These are phyloP conservation scores for Drosophila parvula DNA, from an alignment of 1,140 invertebrate species.

Conservation along the genomic window DNA sequence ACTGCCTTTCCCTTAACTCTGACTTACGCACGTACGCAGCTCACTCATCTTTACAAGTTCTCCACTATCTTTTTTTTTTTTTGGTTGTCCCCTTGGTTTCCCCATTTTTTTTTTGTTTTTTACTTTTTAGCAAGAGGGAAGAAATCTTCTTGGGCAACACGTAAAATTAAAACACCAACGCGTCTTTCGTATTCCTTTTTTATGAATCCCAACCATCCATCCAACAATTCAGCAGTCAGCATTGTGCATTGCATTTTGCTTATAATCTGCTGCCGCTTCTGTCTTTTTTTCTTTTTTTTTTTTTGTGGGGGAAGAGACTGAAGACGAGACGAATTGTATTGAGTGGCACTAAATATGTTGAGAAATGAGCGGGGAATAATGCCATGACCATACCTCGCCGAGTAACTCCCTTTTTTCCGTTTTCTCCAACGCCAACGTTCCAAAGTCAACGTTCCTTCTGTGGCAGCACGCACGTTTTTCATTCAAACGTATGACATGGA, in stretches of 20 bases:
- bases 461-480: slow-evolving; percentile 82
- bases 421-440: slow-evolving; percentile 44
- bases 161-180: slow-evolving; percentile 81
- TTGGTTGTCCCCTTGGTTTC: slow-evolving; percentile 13
- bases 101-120: slow-evolving; percentile 29
- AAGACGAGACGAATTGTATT: slow-evolving; percentile 77
- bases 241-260: slow-evolving; percentile 79
- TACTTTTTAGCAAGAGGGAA: slow-evolving; percentile 39
- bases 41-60: slow-evolving; percentile 63
- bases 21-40: slow-evolving; percentile 77
- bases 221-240: slow-evolving; percentile 57
- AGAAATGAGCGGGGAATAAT: slow-evolving; percentile 71
- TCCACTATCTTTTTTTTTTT: slow-evolving; percentile 43
- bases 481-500: slow-evolving; percentile 76
- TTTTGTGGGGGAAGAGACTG: slow-evolving; percentile 30
- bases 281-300: slow-evolving; percentile 10
- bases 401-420: slow-evolving; percentile 28
- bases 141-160: slow-evolving; percentile 64
- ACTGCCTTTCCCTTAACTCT: slow-evolving; percentile 37
- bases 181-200: slow-evolving; percentile 49
- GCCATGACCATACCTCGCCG: slow-evolving; percentile 49
- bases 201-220: slow-evolving; percentile 66
- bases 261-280: slow-evolving; percentile 66
- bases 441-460: slow-evolving; percentile 83
- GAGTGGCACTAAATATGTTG: slow-evolving; percentile 81